Conservation (phyloP, 2,888 invertebrate species). For the Drosophila neutralis region DNA sequence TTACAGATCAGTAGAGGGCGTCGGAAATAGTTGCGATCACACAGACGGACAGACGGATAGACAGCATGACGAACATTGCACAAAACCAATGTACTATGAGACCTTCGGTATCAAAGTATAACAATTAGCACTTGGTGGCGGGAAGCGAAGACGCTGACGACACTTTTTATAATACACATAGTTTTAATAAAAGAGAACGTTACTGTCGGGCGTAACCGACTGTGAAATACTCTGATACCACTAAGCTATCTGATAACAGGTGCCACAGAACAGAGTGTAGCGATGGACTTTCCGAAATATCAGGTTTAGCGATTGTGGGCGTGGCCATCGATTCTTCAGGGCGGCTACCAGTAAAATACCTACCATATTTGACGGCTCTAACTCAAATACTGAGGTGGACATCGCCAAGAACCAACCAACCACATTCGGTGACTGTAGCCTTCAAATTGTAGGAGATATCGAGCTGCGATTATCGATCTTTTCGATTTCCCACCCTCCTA, state of each 20-base stretch:
- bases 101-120: too few relatives aligned
- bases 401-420: too few relatives aligned
- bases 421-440: too few relatives aligned
- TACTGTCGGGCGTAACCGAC: background rate
- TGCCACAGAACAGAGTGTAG: background rate
- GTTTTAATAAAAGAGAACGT: background rate
- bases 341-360: too few relatives aligned
- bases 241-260: background rate
- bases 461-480: background rate
- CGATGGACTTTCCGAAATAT: too few relatives aligned
- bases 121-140: slow-evolving; percentile 38
- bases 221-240: background rate
- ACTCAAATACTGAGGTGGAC: too few relatives aligned
- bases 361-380: too few relatives aligned
- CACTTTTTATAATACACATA: background rate
- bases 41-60: too few relatives aligned
- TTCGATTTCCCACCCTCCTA: background rate
- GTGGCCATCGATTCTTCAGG: too few relatives aligned
- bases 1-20: too few relatives aligned
- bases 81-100: background rate
- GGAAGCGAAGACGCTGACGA: slow-evolving; percentile 11
- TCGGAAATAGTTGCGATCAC: too few relatives aligned
- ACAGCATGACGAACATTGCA: background rate
- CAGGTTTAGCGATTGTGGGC: too few relatives aligned
- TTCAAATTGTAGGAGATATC: background rate